Conservation (phyloP, 2,113 vertebrate genomes). For the Ageneiosus marmoratus region DNA sequence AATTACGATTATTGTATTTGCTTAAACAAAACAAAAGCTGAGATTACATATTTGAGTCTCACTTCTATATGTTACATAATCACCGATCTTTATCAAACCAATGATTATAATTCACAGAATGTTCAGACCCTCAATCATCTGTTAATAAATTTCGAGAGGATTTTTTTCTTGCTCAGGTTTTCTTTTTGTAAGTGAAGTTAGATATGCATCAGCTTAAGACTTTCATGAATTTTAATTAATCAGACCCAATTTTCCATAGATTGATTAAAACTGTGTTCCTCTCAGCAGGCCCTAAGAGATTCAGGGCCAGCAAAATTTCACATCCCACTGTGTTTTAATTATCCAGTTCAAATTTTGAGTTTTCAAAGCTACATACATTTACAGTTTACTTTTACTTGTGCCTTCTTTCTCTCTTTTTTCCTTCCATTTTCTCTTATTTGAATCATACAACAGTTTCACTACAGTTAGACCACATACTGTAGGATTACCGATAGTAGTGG, state of each 20-base stretch:
- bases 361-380: background rate
- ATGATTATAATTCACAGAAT: constrained; percentile 13
- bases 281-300: constrained; percentile 18
- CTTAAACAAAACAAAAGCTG: background rate
- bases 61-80: background rate
- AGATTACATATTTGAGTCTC: background rate
- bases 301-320: background rate
- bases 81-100: constrained; percentile 8
- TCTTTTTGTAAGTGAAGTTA: constrained; percentile 17
- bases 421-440: background rate
- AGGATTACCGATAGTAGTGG: too few species aligned
- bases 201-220: constrained; percentile 37
- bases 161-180: constrained; percentile 7
- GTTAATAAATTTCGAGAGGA: constrained; percentile 22
- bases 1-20: background rate
- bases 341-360: constrained; percentile 9
- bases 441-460: background rate
- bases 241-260: constrained; percentile 11
- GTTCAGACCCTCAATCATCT: too few species aligned
- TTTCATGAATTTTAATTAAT: constrained; percentile 53
- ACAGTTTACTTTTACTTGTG: background rate
- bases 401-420: background rate
- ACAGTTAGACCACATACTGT: background rate
- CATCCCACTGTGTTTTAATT: constrained; percentile 42
- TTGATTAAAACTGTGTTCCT: constrained; percentile 32